phyloP scores from a whole-genome alignment of 2,888 invertebrate genomes.

The Leistus spinibarbis region DNA sequence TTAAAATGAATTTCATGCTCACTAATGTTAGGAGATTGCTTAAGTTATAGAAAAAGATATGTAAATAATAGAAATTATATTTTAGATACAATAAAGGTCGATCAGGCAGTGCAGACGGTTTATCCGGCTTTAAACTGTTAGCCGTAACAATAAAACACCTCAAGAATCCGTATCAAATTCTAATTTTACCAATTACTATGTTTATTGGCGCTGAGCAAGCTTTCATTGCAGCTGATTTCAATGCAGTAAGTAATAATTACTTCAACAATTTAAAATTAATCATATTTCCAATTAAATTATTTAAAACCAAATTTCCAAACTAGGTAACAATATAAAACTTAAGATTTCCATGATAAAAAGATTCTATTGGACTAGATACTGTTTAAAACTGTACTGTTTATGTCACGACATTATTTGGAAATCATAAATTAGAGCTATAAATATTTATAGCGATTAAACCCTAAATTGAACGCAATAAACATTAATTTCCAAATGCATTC shows the following conservation, averaged over 20 bases:
- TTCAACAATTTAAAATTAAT: neutral
- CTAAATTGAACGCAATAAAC: too few relatives aligned
- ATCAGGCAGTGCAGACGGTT: conserved; percentile 64
- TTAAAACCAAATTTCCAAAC: neutral
- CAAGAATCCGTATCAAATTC: conserved; percentile 76
- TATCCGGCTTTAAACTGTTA: conserved; percentile 70
- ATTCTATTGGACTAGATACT: too few relatives aligned
- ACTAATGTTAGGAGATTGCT: too few relatives aligned
- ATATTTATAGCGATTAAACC: too few relatives aligned
- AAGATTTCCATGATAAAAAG: conserved; percentile 1
- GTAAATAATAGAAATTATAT: neutral
- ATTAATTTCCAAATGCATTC: too few relatives aligned
- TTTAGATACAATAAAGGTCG: conserved; percentile 66
- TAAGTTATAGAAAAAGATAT: too few relatives aligned
- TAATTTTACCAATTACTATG: conserved; percentile 88
- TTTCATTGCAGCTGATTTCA: conserved; percentile 85
- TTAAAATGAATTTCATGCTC: neutral
- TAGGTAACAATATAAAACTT: neutral
- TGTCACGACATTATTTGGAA: too few relatives aligned
- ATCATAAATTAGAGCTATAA: too few relatives aligned
- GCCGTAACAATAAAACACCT: conserved; percentile 80
- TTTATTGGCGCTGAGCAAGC: conserved; percentile 95
- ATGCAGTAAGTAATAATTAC: conserved; percentile 66
- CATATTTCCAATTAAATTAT: neutral
- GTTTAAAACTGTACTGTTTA: too few relatives aligned